Conservation (phyloP, 2,888 invertebrate species). For the Drosophila hamatofila region DNA sequence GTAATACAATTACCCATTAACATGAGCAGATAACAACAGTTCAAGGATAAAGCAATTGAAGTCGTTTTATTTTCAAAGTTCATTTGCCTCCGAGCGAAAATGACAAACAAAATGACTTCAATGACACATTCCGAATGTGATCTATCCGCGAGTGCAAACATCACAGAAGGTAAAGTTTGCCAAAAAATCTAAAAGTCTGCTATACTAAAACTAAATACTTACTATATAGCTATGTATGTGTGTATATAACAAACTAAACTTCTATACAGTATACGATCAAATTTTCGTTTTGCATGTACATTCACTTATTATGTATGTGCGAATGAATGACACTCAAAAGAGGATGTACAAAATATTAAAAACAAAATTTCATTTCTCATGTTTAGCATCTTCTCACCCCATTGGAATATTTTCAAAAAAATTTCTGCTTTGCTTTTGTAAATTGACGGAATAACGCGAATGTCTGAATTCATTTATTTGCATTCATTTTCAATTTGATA, state of each 20-base stretch:
- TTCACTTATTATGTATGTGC: constrained; percentile 27
- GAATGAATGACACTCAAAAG: constrained; percentile 29
- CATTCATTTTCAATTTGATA: not conserved
- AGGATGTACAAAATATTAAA: constrained; percentile 34
- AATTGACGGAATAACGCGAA: constrained; percentile 14
- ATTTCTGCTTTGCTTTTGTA: constrained; percentile 18
- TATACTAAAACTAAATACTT: not conserved
- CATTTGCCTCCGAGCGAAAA: constrained; percentile 36
- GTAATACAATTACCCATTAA: constrained; percentile 6
- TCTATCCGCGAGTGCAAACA: constrained; percentile 21
- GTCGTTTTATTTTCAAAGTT: constrained; percentile 29
- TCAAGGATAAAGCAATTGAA: constrained; percentile 41
- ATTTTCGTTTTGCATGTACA: constrained; percentile 8
- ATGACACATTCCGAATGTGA: constrained; percentile 10
- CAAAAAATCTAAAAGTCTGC: constrained; percentile 4
- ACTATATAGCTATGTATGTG: not conserved
- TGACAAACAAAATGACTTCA: constrained; percentile 20
- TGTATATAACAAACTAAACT: constrained; percentile 4
- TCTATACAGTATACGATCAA: constrained; percentile 2
- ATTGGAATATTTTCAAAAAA: constrained; percentile 15
- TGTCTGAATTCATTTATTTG: constrained; percentile 6
- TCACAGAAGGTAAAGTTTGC: constrained; percentile 2
- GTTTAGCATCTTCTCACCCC: constrained; percentile 26
- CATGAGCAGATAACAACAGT: constrained; percentile 4
- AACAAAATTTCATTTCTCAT: constrained; percentile 43